These are phyloP conservation scores for Malaclemys terrapin DNA, from an alignment of 2,113 vertebrate genomes.

Conservation along the genomic window DNA sequence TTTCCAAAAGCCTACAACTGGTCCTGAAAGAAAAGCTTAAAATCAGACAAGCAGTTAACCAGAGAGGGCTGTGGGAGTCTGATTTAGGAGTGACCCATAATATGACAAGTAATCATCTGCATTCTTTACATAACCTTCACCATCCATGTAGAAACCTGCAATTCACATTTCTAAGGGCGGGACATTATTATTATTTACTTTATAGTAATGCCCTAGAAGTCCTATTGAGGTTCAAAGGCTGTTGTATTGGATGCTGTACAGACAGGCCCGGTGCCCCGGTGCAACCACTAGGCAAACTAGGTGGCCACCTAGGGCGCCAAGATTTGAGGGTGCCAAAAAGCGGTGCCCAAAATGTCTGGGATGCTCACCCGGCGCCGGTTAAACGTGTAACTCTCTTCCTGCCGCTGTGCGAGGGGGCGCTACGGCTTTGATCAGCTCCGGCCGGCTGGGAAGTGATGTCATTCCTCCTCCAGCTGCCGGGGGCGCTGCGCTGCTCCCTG, in stretches of 20 bases:
- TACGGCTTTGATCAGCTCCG: no score
- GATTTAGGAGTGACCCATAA: not conserved
- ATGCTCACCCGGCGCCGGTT: no score
- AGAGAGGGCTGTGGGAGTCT: not conserved
- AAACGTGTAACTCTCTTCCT: no score
- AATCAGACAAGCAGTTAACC: not conserved
- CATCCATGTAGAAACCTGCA: not conserved
- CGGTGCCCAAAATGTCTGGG: no score
- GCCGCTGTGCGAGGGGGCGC: no score
- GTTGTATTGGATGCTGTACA: not conserved
- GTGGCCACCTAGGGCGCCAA: no score
- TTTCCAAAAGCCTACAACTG: not conserved
- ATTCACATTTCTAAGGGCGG: not conserved
- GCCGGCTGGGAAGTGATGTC: no score
- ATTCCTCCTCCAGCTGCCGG: no score
- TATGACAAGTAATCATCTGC: not conserved
- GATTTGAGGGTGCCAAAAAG: no score
- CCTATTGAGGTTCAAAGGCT: not conserved
- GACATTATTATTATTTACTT: not conserved
- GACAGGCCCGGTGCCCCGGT: not conserved
- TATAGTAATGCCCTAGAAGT: not conserved
- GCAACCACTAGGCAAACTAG: no score
- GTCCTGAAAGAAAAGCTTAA: accelerated
- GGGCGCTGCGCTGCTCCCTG: no score
- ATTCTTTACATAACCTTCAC: not conserved